phyloP scores from a whole-genome alignment of 2,797 vertebrate species.

The Triplophysa bombifrons region DNA sequence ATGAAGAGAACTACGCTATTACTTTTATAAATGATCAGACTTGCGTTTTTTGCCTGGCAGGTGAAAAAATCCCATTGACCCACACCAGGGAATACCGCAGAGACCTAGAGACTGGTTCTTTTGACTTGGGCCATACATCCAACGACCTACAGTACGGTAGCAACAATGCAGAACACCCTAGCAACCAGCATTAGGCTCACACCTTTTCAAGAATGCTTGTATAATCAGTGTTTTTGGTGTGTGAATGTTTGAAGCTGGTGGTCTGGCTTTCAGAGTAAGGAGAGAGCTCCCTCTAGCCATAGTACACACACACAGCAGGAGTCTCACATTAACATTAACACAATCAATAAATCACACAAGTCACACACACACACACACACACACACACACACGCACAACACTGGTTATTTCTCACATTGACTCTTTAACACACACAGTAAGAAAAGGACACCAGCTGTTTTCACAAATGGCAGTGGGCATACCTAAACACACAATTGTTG shows the following conservation, averaged over 20 bases:
- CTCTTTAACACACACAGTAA: slow-evolving; percentile 44
- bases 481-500: not conserved
- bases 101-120: not conserved
- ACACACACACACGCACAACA: slow-evolving; percentile 36
- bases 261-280: slow-evolving; percentile 57
- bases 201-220: not conserved
- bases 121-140: not conserved
- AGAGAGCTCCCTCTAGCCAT: slow-evolving; percentile 90
- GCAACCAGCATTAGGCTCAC: not conserved
- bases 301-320: slow-evolving; percentile 74
- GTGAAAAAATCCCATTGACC: not conserved
- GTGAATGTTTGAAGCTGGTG: slow-evolving; percentile 10
- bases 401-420: slow-evolving; percentile 55
- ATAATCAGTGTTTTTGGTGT: slow-evolving; percentile 9
- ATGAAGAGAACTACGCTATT: not conserved
- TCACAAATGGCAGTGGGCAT: not conserved
- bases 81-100: not conserved
- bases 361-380: slow-evolving; percentile 22
- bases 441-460: not conserved
- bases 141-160: not conserved
- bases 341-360: slow-evolving; percentile 46
- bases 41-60: not conserved
- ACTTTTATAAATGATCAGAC: not conserved
- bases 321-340: slow-evolving; percentile 51
- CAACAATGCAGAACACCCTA: not conserved